Base-by-base conservation (phyloP, 2,797 vertebrate genomes). In the Trachurus trachurus region DNA sequence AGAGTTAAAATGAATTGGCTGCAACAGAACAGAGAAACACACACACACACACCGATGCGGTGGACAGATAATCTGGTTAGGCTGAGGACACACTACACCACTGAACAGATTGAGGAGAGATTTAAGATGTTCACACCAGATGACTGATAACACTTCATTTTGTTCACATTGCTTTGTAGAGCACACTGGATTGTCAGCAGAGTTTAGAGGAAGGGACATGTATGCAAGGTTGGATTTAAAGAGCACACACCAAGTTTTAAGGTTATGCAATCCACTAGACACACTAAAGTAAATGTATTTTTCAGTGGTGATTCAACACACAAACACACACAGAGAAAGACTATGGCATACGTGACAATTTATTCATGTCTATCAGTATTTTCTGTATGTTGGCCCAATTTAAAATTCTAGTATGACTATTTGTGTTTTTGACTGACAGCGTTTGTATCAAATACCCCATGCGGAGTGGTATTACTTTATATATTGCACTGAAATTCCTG, bases 41-140 rank as follows among this genome's bases (percentile, higher is more conserved):
- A 34, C 31, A 34, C 31, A 40, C 39, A 40, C 39, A 40, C 39
- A 40, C 52, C 44, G 42, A 17, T 10, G 45, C 66, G 50, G 37
- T 8, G 58, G 65, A 74, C 64, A 34, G 78, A 68, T 82, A 85
- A 82, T 79, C 64, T 60, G 54, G 64, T 84, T 71, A 70, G 74
- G 50, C 22, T 9, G 31, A 52, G 66, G 73, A 68, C 40, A 66
- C 78, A 68, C 42, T 29, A 44, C 56, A 44, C 58, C 37, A 13
- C 10, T 0, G 34, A 73, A 61, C 60, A 63, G 65, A 69, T 66
- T 21, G 67, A 69, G 56, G 60, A 67, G 31, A 79, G 49, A 85
- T 76, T 79, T 42, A 22, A 77, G 63, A 85, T 83, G 37, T 50
- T 54, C 44, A 26, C 52, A 44, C 47, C 52, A 47, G 50, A 75